Base-by-base conservation (phyloP, 2,113 vertebrate species). In the Pygoscelis adeliae region DNA sequence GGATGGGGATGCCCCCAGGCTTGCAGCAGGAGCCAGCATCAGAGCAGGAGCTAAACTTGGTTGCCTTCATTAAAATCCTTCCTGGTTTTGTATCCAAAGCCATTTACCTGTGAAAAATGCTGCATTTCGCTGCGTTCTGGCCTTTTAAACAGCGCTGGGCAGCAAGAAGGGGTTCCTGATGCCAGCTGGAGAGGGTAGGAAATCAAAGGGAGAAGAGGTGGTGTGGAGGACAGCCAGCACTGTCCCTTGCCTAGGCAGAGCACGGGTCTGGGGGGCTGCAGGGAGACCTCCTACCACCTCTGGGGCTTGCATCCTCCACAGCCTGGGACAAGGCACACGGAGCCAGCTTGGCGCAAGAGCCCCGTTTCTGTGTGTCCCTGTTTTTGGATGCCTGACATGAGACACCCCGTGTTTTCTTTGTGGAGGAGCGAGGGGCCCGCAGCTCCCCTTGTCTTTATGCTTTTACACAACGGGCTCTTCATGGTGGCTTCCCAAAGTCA, bases 331-430 rank as follows among this genome's bases (percentile, higher is more conserved):
- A 74, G 34, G 44, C 63, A 58, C 4, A 5, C 0, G 6, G 46
- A 92, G 69, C 44, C 80, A 78, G 59, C 38, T 36, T 89, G 65
- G 74, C 70, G 71, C 55, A 91, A 38, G 36, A 80, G 71, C 22
- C 44, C 8, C 0, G 0, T 44, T 89, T 55, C 82, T 1, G 0
- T 0, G 0, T 36, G 50, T 15, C 65, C 32, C 59, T 66, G 38
- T 20, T 80, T 83, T 80, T 58, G 40, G 79, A 87, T 83, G 78
- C 78, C 56, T 95, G 81, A 65, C 83, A 80, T 80, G 67, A 96
- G 83, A 87, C 40, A 94, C 47, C 17, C 58, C 0, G 2, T 0
- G 2, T 69, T 69, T 85, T 66, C 62, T 91, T 65, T 95, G 74
- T 63, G 55, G 74, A 58, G 66, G 25, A 91, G 25, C 4, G 0